These are phyloP conservation scores for Dendrocincla fuliginosa DNA, from an alignment of 2,797 vertebrate genomes.

Conservation along the genomic window DNA sequence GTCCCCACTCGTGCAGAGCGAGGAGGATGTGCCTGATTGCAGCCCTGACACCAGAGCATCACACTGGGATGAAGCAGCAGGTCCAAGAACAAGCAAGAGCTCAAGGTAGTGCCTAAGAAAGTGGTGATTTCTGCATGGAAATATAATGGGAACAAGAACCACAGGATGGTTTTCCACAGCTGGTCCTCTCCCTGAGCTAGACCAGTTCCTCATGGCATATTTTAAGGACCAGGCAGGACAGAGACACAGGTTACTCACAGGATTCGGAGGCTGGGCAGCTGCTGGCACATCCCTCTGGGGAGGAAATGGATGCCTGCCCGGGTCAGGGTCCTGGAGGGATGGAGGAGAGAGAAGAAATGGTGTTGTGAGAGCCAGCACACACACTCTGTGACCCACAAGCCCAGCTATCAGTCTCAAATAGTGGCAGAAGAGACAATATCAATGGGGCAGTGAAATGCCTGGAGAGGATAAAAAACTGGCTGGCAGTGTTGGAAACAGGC, in stretches of 20 bases:
- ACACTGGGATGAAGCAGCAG: not conserved
- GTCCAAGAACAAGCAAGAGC: not conserved
- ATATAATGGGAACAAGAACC: not conserved
- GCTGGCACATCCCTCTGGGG: conserved; percentile 89
- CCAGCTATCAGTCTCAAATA: not conserved
- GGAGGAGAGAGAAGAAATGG: conserved; percentile 14
- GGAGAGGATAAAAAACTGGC: not conserved
- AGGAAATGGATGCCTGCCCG: conserved; percentile 87
- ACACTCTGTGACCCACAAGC: not conserved
- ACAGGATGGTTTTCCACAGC: not conserved
- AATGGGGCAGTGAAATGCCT: not conserved
- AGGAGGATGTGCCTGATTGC: not conserved
- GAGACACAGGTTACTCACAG: conserved; percentile 82
- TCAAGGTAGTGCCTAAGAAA: not conserved
- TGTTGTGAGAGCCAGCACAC: conserved; percentile 58
- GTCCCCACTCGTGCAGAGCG: not conserved
- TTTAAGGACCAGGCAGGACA: not conserved
- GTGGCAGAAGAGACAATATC: not conserved
- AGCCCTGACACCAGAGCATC: not conserved
- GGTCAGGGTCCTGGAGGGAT: conserved; percentile 86
- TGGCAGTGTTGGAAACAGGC: not conserved
- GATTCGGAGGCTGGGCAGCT: conserved; percentile 88
- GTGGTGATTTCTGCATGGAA: not conserved
- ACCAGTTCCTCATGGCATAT: not conserved
- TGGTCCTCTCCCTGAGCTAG: not conserved